These are phyloP conservation scores for Alcis repandata DNA, from an alignment of 2,888 invertebrate genomes.

Conservation along the genomic window DNA sequence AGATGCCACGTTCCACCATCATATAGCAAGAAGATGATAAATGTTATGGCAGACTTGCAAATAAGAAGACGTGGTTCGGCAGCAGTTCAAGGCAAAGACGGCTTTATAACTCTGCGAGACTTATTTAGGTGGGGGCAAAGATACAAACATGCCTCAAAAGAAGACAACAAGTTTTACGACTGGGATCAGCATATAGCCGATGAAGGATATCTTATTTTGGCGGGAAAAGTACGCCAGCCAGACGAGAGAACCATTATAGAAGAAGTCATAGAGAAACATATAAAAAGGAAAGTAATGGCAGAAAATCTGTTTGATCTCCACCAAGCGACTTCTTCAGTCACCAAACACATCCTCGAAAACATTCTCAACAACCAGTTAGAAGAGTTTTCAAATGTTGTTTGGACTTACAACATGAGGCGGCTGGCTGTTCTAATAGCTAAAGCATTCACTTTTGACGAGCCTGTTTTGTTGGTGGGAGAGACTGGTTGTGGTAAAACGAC, in stretches of 20 bases:
- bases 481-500: slow-evolving; percentile 99
- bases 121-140: slow-evolving; percentile 98
- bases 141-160: slow-evolving; percentile 91
- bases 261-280: slow-evolving; percentile 91
- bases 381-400: slow-evolving; percentile 93
- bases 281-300: slow-evolving; percentile 91
- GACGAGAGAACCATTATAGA: slow-evolving; percentile 94
- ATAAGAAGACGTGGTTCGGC: slow-evolving; percentile 93
- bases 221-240: slow-evolving; percentile 94
- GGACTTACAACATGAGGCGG: slow-evolving; percentile 97
- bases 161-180: slow-evolving; percentile 91
- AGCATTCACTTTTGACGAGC: slow-evolving; percentile 96
- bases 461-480: slow-evolving; percentile 97
- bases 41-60: slow-evolving; percentile 96
- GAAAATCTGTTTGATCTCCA: slow-evolving; percentile 90
- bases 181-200: slow-evolving; percentile 99
- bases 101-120: slow-evolving; percentile 97
- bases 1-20: slow-evolving; percentile 95
- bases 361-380: slow-evolving; percentile 85
- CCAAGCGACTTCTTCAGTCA: slow-evolving; percentile 91
- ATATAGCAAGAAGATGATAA: slow-evolving; percentile 96
- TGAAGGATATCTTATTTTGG: slow-evolving; percentile 97
- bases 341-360: slow-evolving; percentile 89
- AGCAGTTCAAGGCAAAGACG: slow-evolving; percentile 96
- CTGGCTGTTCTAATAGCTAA: slow-evolving; percentile 92